Percentiles rank a stretch among this genome's conserved stretches.
Conservation (phyloP, 37 sponge, comb jelly and placozoan species). For the Cliona cf. orientalis region DNA sequence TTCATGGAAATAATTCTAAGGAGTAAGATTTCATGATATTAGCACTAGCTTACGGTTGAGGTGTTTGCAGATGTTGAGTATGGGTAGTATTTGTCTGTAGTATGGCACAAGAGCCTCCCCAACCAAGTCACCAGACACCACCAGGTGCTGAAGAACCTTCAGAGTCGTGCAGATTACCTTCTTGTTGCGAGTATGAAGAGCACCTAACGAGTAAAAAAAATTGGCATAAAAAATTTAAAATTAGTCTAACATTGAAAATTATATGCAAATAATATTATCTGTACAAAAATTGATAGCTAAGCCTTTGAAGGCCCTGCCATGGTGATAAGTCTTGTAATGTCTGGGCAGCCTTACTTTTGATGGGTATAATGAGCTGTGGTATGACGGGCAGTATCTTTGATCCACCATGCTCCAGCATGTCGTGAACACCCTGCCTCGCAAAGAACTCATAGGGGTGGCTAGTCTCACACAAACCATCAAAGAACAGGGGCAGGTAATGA, state of each 20-base stretch:
- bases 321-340: not conserved
- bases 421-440: conserved; percentile 98
- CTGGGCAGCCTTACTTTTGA: conserved; percentile 74
- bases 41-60: conserved; percentile 74
- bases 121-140: conserved; percentile 90
- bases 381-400: conserved; percentile 95
- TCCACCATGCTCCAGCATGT: conserved; percentile 98
- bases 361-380: conserved; percentile 98
- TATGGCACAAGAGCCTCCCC: conserved; percentile 98
- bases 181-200: conserved; percentile 89
- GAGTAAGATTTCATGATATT: not conserved
- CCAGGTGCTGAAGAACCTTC: conserved; percentile 95
- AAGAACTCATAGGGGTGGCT: conserved; percentile 99
- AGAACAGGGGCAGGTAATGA: conserved; percentile 98
- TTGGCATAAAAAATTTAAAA: not conserved
- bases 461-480: conserved; percentile 97
- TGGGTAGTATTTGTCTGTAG: conserved; percentile 98
- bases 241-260: not conserved
- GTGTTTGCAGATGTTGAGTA: conserved; percentile 94
- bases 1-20: not conserved
- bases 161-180: conserved; percentile 94
- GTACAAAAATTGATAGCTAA: not conserved
- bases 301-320: not conserved
- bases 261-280: not conserved
- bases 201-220: conserved; percentile 58